Evolutionary conservation across 2,888 invertebrate genomes (phyloP).

Genomic region (Cancer borealis): DNA sequence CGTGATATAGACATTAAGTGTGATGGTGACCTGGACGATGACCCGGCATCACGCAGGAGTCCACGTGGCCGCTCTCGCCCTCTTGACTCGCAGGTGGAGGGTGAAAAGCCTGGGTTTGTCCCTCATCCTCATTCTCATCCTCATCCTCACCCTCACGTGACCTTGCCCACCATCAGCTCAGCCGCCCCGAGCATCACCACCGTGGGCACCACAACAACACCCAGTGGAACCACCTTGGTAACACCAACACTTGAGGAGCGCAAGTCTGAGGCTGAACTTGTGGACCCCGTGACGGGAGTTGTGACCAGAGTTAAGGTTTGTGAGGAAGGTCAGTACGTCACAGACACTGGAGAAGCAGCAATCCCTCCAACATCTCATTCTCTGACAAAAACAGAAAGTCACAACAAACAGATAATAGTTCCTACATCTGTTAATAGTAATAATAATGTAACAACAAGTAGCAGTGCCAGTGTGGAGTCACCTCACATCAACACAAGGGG

Average conservation of each 20-base stretch:
- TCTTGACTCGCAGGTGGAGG: slow-evolving; percentile 50
- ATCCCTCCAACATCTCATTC: slow-evolving; percentile 50
- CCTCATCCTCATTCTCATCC: neutral
- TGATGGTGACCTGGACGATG: slow-evolving; percentile 59
- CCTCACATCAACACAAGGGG: slow-evolving; percentile 41
- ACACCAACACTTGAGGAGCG: slow-evolving; percentile 58
- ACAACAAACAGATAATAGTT: slow-evolving; percentile 40
- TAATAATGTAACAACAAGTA: slow-evolving; percentile 18
- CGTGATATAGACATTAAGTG: slow-evolving; percentile 55
- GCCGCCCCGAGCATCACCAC: slow-evolving; percentile 49
- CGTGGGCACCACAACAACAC: slow-evolving; percentile 42
- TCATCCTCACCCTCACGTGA: neutral
- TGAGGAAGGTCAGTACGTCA: slow-evolving; percentile 76
- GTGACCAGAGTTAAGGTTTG: slow-evolving; percentile 75
- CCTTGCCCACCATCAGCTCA: slow-evolving; percentile 9
- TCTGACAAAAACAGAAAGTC: slow-evolving; percentile 37
- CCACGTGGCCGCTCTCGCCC: slow-evolving; percentile 61
- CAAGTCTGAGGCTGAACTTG: slow-evolving; percentile 71
- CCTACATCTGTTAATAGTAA: slow-evolving; percentile 39
- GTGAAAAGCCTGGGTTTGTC: slow-evolving; percentile 48
- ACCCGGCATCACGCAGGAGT: slow-evolving; percentile 59
- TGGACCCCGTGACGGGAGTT: slow-evolving; percentile 77
- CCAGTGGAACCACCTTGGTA: slow-evolving; percentile 51
- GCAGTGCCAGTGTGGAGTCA: slow-evolving; percentile 47
- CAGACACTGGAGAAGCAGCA: slow-evolving; percentile 73